Percentiles rank a stretch among this genome's conserved stretches.
phyloP scores from a whole-genome alignment of 2,797 vertebrate species.

The Sebastes wilsoni region DNA sequence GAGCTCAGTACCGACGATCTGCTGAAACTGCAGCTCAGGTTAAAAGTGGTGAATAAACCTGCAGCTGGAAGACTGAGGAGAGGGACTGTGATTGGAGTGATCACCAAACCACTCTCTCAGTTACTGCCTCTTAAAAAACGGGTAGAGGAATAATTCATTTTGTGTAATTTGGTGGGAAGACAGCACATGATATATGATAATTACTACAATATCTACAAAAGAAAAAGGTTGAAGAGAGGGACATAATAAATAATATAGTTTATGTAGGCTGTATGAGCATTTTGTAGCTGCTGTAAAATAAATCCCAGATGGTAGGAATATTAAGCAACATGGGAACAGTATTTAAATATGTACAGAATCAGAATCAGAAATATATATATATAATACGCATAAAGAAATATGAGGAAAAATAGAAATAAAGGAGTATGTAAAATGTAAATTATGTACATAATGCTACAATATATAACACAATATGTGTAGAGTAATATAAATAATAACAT shows the following conservation, averaged over 20 bases:
- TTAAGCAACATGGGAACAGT: background rate
- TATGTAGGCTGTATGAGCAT: background rate
- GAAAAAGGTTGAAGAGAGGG: background rate
- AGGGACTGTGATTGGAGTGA: conserved; percentile 62
- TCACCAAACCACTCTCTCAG: conserved; percentile 69
- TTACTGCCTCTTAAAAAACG: conserved; percentile 50
- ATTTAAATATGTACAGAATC: background rate
- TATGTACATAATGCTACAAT: background rate
- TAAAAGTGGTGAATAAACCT: conserved; percentile 79
- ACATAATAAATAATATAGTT: background rate
- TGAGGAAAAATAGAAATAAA: too few relatives aligned
- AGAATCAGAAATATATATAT: too few relatives aligned
- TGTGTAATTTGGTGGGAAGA: background rate
- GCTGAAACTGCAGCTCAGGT: conserved; percentile 62
- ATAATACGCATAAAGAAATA: too few relatives aligned
- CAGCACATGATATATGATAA: background rate
- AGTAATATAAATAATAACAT: background rate
- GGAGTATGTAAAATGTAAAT: background rate
- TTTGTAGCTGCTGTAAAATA: background rate
- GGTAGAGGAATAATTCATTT: background rate
- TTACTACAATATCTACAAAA: background rate
- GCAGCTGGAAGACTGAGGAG: conserved; percentile 62
- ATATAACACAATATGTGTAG: background rate
- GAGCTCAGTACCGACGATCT: conserved; percentile 66
- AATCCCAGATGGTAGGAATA: background rate